Evolutionary conservation across 2,888 invertebrate genomes (phyloP), one percentile per base, ranked within the genome.

Genomic region (Chrysodeixis includens): DNA sequence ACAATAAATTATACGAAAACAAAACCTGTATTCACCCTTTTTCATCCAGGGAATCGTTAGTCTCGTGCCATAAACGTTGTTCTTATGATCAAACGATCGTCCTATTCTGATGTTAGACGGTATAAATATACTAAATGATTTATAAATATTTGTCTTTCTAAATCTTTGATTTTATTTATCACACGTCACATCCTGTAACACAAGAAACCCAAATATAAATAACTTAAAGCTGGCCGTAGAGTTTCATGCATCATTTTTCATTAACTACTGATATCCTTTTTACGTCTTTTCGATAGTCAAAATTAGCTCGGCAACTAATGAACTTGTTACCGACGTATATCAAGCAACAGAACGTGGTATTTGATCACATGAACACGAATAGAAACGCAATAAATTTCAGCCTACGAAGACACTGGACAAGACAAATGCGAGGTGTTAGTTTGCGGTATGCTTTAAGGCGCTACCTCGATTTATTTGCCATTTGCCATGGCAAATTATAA

Each of bases 1-100:
- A 86, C 88, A 79, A 93, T 93, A 93, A 93, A 93, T 93, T 90
- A 91, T 85, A 83, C 86, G 86, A 88, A 90, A 90, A 90, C 90
- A 88, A 88, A 87, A 87, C 88, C 82, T 84, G 86, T 83, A 83
- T 85, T 79, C 87, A 90, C 91, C 90, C 91, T 88, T 89, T 82
- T 77, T 62, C 75, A 73, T 81, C 76, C 78, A 76, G 83, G 84
- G 84, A 65, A 76, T 70, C 64, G 70, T 84, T 83, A 82, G 88
- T 84, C 91, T 89, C 89, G 90, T 91, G 92, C 90, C 80, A 77
- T 78, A 78, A 79, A 81, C 57, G 62, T 61, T 59, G 54, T 58
- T 52, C 64, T 62, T 74, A 74, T 78, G 69, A 81, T 78, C 76
- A 76, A 79, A 75, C 65, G 61, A 71, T 79, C 69, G 76, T 71